Evolutionary conservation across 2,113 vertebrate species (phyloP).

Genomic region (Oreochromis tanganicae): DNA sequence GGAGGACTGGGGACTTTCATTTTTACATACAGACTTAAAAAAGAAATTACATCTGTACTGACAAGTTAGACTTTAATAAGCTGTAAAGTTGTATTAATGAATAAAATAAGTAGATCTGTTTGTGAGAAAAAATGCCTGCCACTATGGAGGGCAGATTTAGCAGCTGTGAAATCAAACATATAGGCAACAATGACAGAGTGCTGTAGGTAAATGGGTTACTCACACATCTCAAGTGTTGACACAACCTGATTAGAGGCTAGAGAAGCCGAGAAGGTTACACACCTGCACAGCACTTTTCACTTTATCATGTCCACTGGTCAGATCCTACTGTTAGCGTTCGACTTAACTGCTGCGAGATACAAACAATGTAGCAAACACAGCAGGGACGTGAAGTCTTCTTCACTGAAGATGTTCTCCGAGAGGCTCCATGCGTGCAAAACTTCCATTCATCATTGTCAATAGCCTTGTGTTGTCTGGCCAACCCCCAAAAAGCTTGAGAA

Average conservation of each 20-base stretch:
- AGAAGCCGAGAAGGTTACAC: constrained; percentile 25
- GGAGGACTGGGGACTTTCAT: neutral
- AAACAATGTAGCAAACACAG: neutral
- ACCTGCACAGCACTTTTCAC: constrained; percentile 31
- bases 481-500: constrained; percentile 27
- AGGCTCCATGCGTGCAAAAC: constrained; percentile 45
- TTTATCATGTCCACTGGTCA: constrained; percentile 5
- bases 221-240: constrained; percentile 16
- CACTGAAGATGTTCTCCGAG: constrained; percentile 7
- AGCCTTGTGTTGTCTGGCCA: constrained; percentile 50
- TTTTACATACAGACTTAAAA: neutral
- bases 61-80: constrained; percentile 44
- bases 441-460: constrained; percentile 60
- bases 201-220: neutral
- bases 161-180: constrained; percentile 26
- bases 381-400: constrained; percentile 1
- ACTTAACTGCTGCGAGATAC: neutral
- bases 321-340: neutral
- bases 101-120: constrained; percentile 9
- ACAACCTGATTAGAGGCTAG: neutral
- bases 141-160: neutral
- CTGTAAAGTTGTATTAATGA: constrained; percentile 32
- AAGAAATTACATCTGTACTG: constrained; percentile 17
- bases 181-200: neutral
- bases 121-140: neutral